Evolutionary conservation across 1,140 invertebrate genomes (phyloP), one percentile per base, ranked within the genome.

Genomic region (Brachionus asplanchnoidis): DNA sequence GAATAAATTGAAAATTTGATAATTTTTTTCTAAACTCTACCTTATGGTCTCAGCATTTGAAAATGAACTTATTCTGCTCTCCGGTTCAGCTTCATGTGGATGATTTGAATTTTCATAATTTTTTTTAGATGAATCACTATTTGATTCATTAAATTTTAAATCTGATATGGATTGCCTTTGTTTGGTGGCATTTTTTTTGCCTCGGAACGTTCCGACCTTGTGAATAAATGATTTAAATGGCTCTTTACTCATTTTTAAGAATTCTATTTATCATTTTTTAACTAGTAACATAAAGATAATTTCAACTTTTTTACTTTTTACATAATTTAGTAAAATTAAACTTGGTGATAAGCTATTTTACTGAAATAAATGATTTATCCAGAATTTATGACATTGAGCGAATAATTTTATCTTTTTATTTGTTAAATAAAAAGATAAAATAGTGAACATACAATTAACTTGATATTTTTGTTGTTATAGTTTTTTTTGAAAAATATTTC

Each of bases 211-310:
- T 60, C 78, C 78, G 2, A 80, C 78, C 23, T 82, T 82, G 28
- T 82, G 56, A 36, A 82, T 82, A 68, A 82, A 65, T 12, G 65
- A 42, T n/a, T 82, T 82, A n/a, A 82, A 82, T 65, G 53, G 79
- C 40, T 82, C 79, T 46, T 82, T 82, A 26, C 56, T 82, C 79
- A 82, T 82, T 82, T 65, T 42, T 68, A 32, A 32, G 5, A 17
- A 9, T 46, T 28, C 14, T 14, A 28, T 77, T 50, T 53, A 77
- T 77, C 73, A 50, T 77, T 42, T 75, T 36, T 60, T 20, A 60
- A 60, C 53, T 60, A 23, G 20, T 23, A 60, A 60, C 3, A 60
- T 60, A 60, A 60, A 8, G 53, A 60, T 60, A 17, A 60, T 60
- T 60, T 60, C 17, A 8, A 1, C 17, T 60, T 60, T 56, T 60